Base-by-base conservation (phyloP, 2,113 vertebrate species). In the Elaphurus davidianus region DNA sequence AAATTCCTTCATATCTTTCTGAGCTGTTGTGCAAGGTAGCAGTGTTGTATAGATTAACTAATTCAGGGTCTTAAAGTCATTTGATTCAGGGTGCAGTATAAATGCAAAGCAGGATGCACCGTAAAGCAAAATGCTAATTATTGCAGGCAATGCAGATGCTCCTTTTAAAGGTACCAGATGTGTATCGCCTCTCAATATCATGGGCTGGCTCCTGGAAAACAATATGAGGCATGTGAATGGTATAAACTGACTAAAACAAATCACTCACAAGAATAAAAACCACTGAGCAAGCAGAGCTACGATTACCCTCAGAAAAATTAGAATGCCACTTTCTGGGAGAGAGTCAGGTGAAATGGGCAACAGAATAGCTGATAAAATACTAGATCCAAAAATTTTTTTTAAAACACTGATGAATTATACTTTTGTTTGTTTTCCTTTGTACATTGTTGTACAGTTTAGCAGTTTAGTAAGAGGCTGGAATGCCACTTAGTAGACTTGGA, bases 21-120 rank as follows among this genome's bases (percentile, higher is more conserved):
- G 91, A 93, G 94, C 50, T 97, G 64, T 47, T 14, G 62, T 78
- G 96, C 45, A 86, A 91, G 96, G 92, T 33, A 96, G 81, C 86
- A 84, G 55, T 71, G 57, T 54, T 83, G 50, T 83, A 82, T 74
- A 91, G 82, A 97, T 90, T 16, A 98, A 97, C 95, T 91, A 95
- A 96, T 94, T 95, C 81, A 57, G 89, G 83, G 89, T 91, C 90
- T 98, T 86, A 89, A 91, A 98, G 95, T 95, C 95, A 76, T 95
- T 94, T 94, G 98, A 96, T 98, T 97, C 91, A 87, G 95, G 91
- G 93, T 57, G 91, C 96, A 93, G 97, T 98, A 94, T 98, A 97
- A 94, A 98, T 98, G 98, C 97, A 98, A 98, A 96, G 94, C 94
- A 97, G 95, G 89, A 40, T 90, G 93, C 54, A 81, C 82, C 2